Evolutionary conservation across 1,140 invertebrate species (phyloP), one percentile per base, ranked within the genome.

Genomic region (Chironomus tepperi): DNA sequence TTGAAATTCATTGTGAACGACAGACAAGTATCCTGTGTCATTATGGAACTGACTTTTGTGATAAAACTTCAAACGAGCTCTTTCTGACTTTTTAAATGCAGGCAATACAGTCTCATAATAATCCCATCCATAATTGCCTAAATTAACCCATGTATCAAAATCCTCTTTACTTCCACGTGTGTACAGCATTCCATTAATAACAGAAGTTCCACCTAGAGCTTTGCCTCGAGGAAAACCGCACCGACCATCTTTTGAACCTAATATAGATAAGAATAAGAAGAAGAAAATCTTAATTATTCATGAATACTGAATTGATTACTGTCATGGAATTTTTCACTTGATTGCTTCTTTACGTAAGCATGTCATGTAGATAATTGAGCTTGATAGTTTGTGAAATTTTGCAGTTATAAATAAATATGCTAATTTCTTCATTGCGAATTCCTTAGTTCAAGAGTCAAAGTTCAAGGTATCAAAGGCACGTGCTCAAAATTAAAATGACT

Each of bases 131-230:
- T 81, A 80, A 77, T 89, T 89, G 0, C 91, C 91, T 7, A 87
- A 84, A 47, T 84, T 83, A 1, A 88, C 89, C 88, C 93, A 94
- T 19, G 86, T 80, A 79, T 95, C 89, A 82, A 90, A 95, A 77
- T 95, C 92, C 12, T 81, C 80, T 3, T 85, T 85, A 83, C 93
- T 89, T 0, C 94, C 95, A 47, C 95, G 85, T 0, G 93, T 90
- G 80, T 96, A 95, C n/a, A 94, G 89, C 92, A 96, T 94, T 73
- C 89, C 93, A 80, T 96, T 96, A 19, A 96, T 87, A 2, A 91
- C 88, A 19, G 89, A 91, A 0, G 88, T 87, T 0, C 93, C 93
- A 1, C 93, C 93, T 1, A 92, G 78, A 0, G 85, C 87, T 78
- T 85, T 70, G 18, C 65, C 89, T 73, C 87, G 80, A 0, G 88